Percentiles rank a stretch among this genome's conserved stretches.
Conservation (phyloP, 2,797 vertebrate genomes). For the Helarctos malayanus region DNA sequence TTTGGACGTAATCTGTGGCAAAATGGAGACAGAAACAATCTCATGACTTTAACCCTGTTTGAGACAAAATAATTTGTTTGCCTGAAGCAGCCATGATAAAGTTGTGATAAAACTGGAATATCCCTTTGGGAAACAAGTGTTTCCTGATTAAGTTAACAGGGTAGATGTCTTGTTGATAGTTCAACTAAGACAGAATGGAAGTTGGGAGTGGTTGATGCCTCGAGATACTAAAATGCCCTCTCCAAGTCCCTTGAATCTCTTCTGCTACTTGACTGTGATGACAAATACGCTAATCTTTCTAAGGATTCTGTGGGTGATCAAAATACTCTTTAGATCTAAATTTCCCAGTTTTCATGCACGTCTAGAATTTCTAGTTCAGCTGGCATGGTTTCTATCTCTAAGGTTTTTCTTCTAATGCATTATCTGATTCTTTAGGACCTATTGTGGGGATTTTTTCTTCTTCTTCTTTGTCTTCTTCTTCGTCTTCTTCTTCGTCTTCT, state of each 20-base stretch:
- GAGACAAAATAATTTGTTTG: not conserved
- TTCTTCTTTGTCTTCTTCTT: too few relatives aligned
- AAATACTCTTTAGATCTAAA: not conserved
- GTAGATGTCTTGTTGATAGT: not conserved
- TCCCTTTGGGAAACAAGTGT: not conserved
- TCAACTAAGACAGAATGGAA: conserved; percentile 8
- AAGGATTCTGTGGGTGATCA: not conserved
- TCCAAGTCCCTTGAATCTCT: not conserved
- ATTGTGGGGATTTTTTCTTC: not conserved
- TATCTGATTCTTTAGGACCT: conserved; percentile 51
- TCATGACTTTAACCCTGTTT: not conserved
- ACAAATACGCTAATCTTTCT: not conserved
- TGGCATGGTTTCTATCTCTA: conserved; percentile 21
- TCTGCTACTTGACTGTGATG: not conserved
- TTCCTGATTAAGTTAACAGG: not conserved
- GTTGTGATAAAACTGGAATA: conserved; percentile 19
- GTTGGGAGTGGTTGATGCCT: not conserved
- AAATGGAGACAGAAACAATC: not conserved
- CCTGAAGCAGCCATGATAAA: not conserved
- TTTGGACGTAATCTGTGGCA: not conserved
- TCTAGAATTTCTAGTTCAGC: not conserved
- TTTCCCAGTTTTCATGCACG: not conserved
- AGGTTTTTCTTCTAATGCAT: not conserved
- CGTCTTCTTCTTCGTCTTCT: too few relatives aligned
- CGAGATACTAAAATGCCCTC: not conserved